Evolutionary conservation across 2,888 invertebrate genomes (phyloP).

Genomic region (Pilophorus perplexus): DNA sequence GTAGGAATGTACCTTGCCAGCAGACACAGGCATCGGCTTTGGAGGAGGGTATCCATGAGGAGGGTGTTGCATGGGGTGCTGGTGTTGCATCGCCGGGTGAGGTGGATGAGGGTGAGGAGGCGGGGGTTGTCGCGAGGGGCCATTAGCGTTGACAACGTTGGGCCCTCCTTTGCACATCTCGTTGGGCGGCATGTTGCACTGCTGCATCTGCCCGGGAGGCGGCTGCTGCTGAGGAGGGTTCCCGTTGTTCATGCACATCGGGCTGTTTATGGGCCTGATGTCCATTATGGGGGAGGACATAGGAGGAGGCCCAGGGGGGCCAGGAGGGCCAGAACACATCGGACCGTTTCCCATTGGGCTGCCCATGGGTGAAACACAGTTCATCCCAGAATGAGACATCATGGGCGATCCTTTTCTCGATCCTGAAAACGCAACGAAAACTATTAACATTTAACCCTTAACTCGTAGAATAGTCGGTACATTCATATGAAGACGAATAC

Average conservation of each 20-base stretch:
- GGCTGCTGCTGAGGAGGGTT: slow-evolving; percentile 54
- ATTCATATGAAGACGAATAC: no score
- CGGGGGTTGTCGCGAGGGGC: slow-evolving; percentile 52
- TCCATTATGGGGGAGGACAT: slow-evolving; percentile 58
- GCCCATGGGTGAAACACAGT: slow-evolving; percentile 66
- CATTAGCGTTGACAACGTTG: slow-evolving; percentile 47
- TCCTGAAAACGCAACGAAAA: no score
- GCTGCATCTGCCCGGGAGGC: slow-evolving; percentile 2
- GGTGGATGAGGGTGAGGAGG: slow-evolving; percentile 31
- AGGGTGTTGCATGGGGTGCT: slow-evolving; percentile 48
- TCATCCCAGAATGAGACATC: slow-evolving; percentile 55
- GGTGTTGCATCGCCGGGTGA: slow-evolving; percentile 39
- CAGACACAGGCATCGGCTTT: slow-evolving; percentile 88
- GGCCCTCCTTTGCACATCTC: slow-evolving; percentile 23
- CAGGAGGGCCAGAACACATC: slow-evolving; percentile 50
- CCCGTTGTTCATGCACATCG: slow-evolving; percentile 54
- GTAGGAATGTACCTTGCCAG: slow-evolving; percentile 81
- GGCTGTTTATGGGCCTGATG: slow-evolving; percentile 56
- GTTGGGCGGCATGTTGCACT: slow-evolving; percentile 24
- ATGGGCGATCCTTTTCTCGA: slow-evolving; percentile 57
- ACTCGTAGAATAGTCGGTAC: no score
- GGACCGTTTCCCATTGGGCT: slow-evolving; percentile 61
- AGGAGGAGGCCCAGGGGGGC: slow-evolving; percentile 41
- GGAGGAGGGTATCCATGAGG: slow-evolving; percentile 60
- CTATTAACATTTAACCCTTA: no score